phyloP scores from a whole-genome alignment of 2,888 invertebrate species.

The Phymatocera aterrima region DNA sequence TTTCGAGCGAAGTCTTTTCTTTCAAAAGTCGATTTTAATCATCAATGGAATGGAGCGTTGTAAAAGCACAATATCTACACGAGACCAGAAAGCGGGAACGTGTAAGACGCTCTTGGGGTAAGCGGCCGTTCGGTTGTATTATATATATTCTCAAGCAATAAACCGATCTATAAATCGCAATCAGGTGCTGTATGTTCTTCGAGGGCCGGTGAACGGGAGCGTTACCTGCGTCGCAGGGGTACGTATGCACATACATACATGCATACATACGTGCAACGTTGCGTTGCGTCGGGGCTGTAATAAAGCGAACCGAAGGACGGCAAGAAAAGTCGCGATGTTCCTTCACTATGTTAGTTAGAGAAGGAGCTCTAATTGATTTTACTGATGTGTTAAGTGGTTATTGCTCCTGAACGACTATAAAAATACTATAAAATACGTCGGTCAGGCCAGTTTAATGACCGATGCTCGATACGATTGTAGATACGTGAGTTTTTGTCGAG shows the following conservation, averaged over 20 bases:
- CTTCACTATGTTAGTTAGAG: constrained; percentile 56
- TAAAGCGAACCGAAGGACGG: constrained; percentile 51
- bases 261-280: neutral
- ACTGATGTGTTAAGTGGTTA: constrained; percentile 67
- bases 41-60: constrained; percentile 11
- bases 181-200: constrained; percentile 46
- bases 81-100: constrained; percentile 4
- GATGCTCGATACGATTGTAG: constrained; percentile 43
- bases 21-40: constrained; percentile 3
- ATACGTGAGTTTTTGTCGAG: constrained; percentile 31
- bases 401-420: constrained; percentile 61
- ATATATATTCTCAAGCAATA: constrained; percentile 46
- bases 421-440: constrained; percentile 51
- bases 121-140: constrained; percentile 10
- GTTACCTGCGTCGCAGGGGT: constrained; percentile 27
- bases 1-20: constrained; percentile 16
- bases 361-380: constrained; percentile 68
- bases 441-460: constrained; percentile 32
- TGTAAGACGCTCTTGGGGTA: constrained; percentile 22
- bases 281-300: constrained; percentile 48
- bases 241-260: neutral
- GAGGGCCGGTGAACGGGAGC: constrained; percentile 32
- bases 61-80: constrained; percentile 25
- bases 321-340: constrained; percentile 53
- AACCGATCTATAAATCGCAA: constrained; percentile 52